A percentile compares a stretch with the other conserved stretches of the same genome.
phyloP scores from a whole-genome alignment of 1,140 invertebrate species.

The Euschistus heros region DNA sequence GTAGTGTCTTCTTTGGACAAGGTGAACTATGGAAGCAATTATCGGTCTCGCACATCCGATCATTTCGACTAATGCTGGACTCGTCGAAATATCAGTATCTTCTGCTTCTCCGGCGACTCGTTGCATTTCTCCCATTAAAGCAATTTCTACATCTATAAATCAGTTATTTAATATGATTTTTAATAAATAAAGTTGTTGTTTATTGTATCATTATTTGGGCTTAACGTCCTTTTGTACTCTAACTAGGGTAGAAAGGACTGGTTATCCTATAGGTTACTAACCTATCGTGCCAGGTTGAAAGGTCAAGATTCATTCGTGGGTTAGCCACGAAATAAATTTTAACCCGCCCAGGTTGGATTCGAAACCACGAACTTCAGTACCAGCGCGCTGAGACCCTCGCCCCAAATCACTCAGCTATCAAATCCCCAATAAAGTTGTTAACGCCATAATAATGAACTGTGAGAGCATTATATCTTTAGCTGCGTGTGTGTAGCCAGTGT shows the following conservation, averaged over 20 bases:
- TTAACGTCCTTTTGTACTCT: too few species aligned
- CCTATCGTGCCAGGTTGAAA: too few species aligned
- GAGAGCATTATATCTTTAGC: too few species aligned
- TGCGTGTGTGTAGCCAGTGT: too few species aligned
- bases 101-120: background rate
- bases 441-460: too few species aligned
- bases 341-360: background rate
- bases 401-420: too few species aligned
- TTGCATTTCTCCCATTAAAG: constrained; percentile 15
- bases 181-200: background rate
- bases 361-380: too few species aligned
- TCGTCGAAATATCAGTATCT: background rate
- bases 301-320: too few species aligned
- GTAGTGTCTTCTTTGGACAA: background rate
- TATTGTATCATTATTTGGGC: background rate
- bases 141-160: constrained; percentile 12
- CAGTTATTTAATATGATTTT: background rate
- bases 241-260: too few species aligned
- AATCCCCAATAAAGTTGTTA: too few species aligned
- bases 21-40: constrained; percentile 1
- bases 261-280: too few species aligned
- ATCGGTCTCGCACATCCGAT: constrained; percentile 18
- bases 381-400: too few species aligned
- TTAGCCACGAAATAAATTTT: background rate
- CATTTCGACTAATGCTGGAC: constrained; percentile 19